Evolutionary conservation across 2,113 vertebrate genomes (phyloP).

Genomic region (Orthonyx spaldingii): DNA sequence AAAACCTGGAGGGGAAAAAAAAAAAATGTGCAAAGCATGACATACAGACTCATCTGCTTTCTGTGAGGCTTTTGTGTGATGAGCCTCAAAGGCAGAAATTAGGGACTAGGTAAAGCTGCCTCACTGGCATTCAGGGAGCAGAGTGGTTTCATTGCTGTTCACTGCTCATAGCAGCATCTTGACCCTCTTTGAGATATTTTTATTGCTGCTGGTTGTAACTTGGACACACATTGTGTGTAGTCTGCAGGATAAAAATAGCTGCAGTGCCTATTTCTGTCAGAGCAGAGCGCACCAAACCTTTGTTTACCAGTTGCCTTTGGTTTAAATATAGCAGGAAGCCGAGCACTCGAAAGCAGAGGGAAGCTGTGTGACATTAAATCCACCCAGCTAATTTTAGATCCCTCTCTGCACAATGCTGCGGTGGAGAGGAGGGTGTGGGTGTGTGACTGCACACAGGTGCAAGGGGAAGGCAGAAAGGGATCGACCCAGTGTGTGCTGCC

Average conservation of each 20-base stretch:
- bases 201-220: slow-evolving; percentile 35
- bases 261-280: slow-evolving; percentile 53
- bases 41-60: neutral
- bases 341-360: slow-evolving; percentile 38
- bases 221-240: slow-evolving; percentile 8
- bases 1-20: neutral
- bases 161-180: neutral
- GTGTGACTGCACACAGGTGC: neutral
- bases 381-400: slow-evolving; percentile 30
- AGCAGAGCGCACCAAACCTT: slow-evolving; percentile 22
- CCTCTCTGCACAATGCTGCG: neutral
- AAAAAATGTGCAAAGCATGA: neutral
- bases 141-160: neutral
- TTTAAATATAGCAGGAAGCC: slow-evolving; percentile 46
- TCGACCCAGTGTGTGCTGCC: neutral
- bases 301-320: slow-evolving; percentile 39
- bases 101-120: neutral
- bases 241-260: slow-evolving; percentile 53
- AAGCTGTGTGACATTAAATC: neutral
- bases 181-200: slow-evolving; percentile 19
- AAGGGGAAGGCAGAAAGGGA: neutral
- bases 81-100: slow-evolving; percentile 1
- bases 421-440: neutral
- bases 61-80: neutral
- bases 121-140: neutral